Conservation (phyloP, 1,140 invertebrate species). For the Vanessa atalanta region DNA sequence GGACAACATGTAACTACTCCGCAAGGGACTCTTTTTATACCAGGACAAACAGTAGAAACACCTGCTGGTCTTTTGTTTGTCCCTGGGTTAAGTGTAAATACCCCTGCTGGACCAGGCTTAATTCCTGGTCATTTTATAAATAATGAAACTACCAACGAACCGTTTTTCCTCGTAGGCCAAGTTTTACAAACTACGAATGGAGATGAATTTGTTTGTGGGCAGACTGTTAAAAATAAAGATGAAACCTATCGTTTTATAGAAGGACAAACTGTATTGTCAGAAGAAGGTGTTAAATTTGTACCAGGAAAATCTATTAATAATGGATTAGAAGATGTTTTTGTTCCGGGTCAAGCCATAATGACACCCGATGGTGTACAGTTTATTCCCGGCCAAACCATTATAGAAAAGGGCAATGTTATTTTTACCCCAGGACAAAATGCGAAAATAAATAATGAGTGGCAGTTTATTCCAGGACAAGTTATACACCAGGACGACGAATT, state of each 20-base stretch:
- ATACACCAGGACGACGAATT: conserved; percentile 76
- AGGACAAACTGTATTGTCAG: conserved; percentile 84
- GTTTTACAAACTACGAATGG: conserved; percentile 83
- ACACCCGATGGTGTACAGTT: conserved; percentile 83
- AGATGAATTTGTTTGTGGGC: conserved; percentile 84
- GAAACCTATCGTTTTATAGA: conserved; percentile 83
- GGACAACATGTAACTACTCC: conserved; percentile 87
- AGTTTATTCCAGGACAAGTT: conserved; percentile 84
- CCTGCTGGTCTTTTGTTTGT: conserved; percentile 85
- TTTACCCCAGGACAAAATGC: conserved; percentile 87
- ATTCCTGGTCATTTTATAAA: conserved; percentile 86
- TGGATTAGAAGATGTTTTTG: conserved; percentile 80
- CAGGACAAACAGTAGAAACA: conserved; percentile 87
- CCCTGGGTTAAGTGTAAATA: conserved; percentile 87
- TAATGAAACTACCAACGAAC: conserved; percentile 81
- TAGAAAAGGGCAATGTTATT: conserved; percentile 79
- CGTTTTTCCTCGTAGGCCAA: conserved; percentile 86
- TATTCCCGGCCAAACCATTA: conserved; percentile 83
- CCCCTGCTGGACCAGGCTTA: conserved; percentile 84
- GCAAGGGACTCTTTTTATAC: conserved; percentile 85
- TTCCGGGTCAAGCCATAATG: conserved; percentile 86
- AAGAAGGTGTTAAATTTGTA: conserved; percentile 85
- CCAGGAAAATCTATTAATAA: conserved; percentile 82
- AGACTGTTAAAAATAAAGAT: conserved; percentile 83
- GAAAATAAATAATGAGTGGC: conserved; percentile 79